Evolutionary conservation across 2,113 vertebrate genomes (phyloP).

Genomic region (Columba janthina): DNA sequence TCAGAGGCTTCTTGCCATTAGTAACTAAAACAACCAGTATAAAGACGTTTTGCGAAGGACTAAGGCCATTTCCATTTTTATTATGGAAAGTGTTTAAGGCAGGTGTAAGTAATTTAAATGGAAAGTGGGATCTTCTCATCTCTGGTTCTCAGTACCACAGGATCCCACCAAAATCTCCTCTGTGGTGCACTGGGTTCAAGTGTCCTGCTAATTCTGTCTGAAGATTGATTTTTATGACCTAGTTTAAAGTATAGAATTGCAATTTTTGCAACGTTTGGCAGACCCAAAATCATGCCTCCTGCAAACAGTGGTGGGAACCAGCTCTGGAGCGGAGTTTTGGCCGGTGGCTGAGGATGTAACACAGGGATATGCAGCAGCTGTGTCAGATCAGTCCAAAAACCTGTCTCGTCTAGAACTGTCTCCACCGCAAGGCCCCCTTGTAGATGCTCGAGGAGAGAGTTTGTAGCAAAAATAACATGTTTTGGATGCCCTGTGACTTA

Average conservation of each 20-base stretch:
- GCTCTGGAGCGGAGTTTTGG: neutral
- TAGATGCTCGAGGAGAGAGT: neutral
- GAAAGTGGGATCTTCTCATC: neutral
- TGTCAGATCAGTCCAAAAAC: neutral
- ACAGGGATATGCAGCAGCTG: neutral
- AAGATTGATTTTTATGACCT: neutral
- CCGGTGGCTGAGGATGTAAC: neutral
- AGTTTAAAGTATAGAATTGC: neutral
- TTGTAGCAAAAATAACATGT: neutral
- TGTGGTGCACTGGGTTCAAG: neutral
- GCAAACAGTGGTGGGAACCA: neutral
- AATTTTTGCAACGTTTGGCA: neutral
- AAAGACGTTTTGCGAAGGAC: neutral
- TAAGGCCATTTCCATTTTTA: neutral
- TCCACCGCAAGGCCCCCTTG: neutral
- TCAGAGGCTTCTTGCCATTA: neutral
- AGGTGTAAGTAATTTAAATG: neutral
- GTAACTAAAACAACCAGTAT: neutral
- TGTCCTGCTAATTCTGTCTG: neutral
- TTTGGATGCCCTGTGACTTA: neutral
- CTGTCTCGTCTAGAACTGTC: neutral
- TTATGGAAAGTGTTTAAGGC: neutral
- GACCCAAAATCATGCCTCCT: neutral
- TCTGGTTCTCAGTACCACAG: neutral
- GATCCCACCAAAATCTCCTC: neutral